Conservation (phyloP, 2,113 vertebrate species). For the Tylochromis polylepis region DNA sequence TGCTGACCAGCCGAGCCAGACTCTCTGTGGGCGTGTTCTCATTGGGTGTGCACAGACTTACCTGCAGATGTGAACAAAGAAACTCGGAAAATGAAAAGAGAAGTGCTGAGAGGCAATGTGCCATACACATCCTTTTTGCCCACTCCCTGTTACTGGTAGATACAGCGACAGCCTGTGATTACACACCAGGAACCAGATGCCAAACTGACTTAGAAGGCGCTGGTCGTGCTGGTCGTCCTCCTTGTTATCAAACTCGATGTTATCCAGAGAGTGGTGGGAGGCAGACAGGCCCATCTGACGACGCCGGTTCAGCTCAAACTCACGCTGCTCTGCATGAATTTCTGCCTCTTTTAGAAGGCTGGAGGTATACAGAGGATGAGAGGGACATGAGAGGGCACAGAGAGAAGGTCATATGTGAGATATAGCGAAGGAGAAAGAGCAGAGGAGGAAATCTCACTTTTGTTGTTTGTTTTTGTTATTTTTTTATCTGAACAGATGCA, state of each 20-base stretch:
- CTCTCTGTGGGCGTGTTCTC: slow-evolving; percentile 98
- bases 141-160: slow-evolving; percentile 8
- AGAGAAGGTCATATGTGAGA: not conserved
- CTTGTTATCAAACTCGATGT: slow-evolving; percentile 97
- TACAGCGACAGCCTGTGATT: not conserved
- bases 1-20: slow-evolving; percentile 93
- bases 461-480: not conserved
- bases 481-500: not conserved
- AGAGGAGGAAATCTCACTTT: not conserved
- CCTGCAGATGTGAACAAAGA: slow-evolving; percentile 67
- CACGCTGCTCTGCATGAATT: slow-evolving; percentile 93
- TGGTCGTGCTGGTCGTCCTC: slow-evolving; percentile 98
- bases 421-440: not conserved
- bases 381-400: not conserved
- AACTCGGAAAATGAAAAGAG: not conserved
- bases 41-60: slow-evolving; percentile 95
- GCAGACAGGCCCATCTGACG: slow-evolving; percentile 95
- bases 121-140: slow-evolving; percentile 9
- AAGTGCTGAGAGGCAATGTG: not conserved
- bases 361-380: not conserved
- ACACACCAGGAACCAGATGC: slow-evolving; percentile 97
- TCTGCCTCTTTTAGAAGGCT: slow-evolving; percentile 97
- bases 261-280: slow-evolving; percentile 95
- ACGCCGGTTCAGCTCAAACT: slow-evolving; percentile 89
- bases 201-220: slow-evolving; percentile 95